phyloP scores from a whole-genome alignment of 2,888 invertebrate species.

The Melipona bicolor region DNA sequence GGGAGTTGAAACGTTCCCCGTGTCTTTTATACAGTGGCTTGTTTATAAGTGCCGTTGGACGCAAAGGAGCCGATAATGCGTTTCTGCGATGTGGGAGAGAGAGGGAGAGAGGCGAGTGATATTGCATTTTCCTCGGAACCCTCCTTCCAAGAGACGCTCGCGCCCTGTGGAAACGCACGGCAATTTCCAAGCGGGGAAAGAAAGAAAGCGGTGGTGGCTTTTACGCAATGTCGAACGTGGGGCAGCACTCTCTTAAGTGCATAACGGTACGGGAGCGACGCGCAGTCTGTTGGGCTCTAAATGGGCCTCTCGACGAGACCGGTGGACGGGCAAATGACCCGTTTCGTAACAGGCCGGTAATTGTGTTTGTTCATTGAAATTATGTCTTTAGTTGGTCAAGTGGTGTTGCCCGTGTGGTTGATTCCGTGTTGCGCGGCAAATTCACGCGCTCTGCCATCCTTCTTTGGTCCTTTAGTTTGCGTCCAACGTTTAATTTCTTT shows the following conservation, averaged over 20 bases:
- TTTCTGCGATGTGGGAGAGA: not conserved
- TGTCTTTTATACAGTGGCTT: not conserved
- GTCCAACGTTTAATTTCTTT: not conserved
- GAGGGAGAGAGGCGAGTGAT: not conserved
- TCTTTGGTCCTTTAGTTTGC: not conserved
- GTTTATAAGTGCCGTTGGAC: not conserved
- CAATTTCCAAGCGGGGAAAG: slow-evolving; percentile 26
- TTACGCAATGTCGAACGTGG: not conserved
- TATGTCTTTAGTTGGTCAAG: slow-evolving; percentile 67
- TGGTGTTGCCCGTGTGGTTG: not conserved
- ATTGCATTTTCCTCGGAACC: not conserved
- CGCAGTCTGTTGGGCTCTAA: slow-evolving; percentile 36
- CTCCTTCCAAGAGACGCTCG: not conserved
- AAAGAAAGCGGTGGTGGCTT: slow-evolving; percentile 44
- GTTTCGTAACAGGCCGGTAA: slow-evolving; percentile 77
- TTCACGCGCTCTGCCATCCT: slow-evolving; percentile 8
- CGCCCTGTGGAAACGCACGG: not conserved
- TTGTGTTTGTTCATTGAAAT: slow-evolving; percentile 81
- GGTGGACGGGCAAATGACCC: slow-evolving; percentile 61
- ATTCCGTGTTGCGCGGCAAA: slow-evolving; percentile 31
- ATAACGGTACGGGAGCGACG: slow-evolving; percentile 30
- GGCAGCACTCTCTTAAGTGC: slow-evolving; percentile 20
- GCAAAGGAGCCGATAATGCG: not conserved
- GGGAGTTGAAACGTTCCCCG: not conserved
- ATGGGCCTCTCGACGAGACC: slow-evolving; percentile 40